Percentiles rank a stretch among this genome's conserved stretches.
Evolutionary conservation across 2,888 invertebrate genomes (phyloP).

Genomic region (Cecidostiba fungosa): DNA sequence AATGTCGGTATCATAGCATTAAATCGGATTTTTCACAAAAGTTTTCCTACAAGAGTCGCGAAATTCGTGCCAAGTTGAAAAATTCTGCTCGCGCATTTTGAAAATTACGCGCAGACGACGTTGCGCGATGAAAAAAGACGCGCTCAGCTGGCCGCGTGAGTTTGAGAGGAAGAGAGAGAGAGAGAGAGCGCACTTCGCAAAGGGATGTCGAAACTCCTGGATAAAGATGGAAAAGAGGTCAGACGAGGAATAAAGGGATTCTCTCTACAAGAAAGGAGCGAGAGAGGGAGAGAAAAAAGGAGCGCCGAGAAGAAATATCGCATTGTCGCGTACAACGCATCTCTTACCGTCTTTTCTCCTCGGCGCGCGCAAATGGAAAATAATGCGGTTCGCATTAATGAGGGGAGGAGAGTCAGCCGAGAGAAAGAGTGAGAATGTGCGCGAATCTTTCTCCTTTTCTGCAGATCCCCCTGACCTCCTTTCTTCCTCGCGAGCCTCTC

Average conservation of each 20-base stretch:
- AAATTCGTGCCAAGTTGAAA: not conserved
- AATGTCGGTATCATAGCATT: not conserved
- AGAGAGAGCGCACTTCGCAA: not conserved
- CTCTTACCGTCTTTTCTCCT: slow-evolving; percentile 39
- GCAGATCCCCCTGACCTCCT: slow-evolving; percentile 29
- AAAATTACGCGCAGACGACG: not conserved
- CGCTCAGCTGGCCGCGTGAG: not conserved
- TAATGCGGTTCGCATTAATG: slow-evolving; percentile 71
- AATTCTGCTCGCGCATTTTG: not conserved
- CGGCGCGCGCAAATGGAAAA: slow-evolving; percentile 65
- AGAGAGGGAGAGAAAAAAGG: not conserved
- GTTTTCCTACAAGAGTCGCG: not conserved
- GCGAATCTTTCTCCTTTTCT: slow-evolving; percentile 30
- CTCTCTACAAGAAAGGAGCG: slow-evolving; percentile 1
- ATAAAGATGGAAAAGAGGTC: slow-evolving; percentile 50
- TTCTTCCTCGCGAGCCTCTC: not conserved
- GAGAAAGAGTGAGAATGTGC: not conserved
- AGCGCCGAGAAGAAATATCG: slow-evolving; percentile 23
- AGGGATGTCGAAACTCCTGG: slow-evolving; percentile 54
- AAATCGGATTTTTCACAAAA: not conserved
- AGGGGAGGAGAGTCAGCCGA: slow-evolving; percentile 58
- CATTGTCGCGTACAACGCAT: slow-evolving; percentile 59
- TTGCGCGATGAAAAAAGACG: slow-evolving; percentile 20
- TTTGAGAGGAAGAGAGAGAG: not conserved
- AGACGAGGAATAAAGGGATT: slow-evolving; percentile 58